Evolutionary conservation across 2,113 vertebrate genomes (phyloP).

Genomic region (Pluvialis apricaria): DNA sequence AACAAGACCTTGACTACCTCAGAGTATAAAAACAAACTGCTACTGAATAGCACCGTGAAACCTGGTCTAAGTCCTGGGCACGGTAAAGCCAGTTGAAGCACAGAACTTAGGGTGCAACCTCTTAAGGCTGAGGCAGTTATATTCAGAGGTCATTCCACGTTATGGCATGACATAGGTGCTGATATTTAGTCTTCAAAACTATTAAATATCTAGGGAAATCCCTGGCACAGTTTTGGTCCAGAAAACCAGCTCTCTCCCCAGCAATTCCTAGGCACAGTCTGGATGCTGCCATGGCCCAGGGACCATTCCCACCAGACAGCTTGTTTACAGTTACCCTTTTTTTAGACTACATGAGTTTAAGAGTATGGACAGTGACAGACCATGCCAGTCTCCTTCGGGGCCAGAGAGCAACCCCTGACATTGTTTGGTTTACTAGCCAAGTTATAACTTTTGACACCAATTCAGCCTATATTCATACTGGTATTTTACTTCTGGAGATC

Average conservation of each 20-base stretch:
- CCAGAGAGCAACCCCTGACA: neutral
- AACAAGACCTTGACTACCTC: conserved; percentile 45
- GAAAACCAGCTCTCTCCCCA: neutral
- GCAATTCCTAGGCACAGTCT: neutral
- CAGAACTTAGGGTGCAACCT: neutral
- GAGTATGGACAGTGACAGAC: neutral
- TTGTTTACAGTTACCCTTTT: neutral
- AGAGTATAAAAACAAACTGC: neutral
- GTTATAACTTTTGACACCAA: neutral
- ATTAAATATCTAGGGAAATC: neutral
- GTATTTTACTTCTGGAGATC: neutral
- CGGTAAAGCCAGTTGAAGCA: neutral
- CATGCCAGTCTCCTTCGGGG: neutral
- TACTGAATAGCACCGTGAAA: neutral
- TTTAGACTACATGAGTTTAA: neutral
- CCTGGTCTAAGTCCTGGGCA: neutral
- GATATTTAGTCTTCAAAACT: neutral
- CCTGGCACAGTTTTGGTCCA: neutral
- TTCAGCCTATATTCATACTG: neutral
- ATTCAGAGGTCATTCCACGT: neutral
- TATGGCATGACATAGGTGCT: neutral
- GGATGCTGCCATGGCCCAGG: neutral
- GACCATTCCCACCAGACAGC: neutral
- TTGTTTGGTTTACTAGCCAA: neutral
- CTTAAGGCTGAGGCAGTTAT: neutral